A percentile compares a stretch with the other conserved stretches of the same genome.
Evolutionary conservation across 2,888 invertebrate genomes (phyloP).

Genomic region (Eupithecia subumbrata): DNA sequence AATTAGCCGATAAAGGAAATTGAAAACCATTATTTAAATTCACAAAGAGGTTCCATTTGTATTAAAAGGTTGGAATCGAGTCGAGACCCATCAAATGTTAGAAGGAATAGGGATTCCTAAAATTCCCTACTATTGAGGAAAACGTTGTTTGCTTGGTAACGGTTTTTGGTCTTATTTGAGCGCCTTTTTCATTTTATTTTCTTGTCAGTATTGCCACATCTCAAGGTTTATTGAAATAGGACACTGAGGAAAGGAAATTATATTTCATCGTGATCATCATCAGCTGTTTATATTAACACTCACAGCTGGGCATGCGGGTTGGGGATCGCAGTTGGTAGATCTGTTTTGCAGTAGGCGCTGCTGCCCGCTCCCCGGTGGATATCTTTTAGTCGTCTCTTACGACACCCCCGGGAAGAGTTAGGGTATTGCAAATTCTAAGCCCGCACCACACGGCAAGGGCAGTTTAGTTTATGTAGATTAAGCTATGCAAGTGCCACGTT

Average conservation of each 20-base stretch:
- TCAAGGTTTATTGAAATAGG: background rate
- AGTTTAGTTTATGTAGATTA: background rate
- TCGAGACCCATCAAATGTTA: slow-evolving; percentile 16
- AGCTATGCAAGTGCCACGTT: background rate
- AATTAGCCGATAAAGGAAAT: slow-evolving; percentile 29
- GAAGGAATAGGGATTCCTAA: slow-evolving; percentile 17
- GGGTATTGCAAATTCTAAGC: background rate
- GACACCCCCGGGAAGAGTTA: background rate
- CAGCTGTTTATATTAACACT: background rate
- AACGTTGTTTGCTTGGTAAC: background rate
- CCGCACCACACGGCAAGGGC: background rate
- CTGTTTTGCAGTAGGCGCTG: background rate
- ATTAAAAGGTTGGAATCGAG: slow-evolving; percentile 26
- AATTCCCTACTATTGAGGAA: background rate
- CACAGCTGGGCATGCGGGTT: background rate
- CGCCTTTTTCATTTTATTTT: slow-evolving; percentile 5
- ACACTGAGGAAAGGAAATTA: background rate
- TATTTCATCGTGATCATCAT: background rate
- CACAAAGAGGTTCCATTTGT: slow-evolving; percentile 27
- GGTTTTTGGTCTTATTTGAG: slow-evolving; percentile 8
- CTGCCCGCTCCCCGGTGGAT: background rate
- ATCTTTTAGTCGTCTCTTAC: background rate
- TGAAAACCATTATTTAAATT: slow-evolving; percentile 33
- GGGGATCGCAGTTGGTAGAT: background rate
- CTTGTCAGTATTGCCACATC: background rate